Percentiles rank a stretch among this genome's conserved stretches.
These are phyloP conservation scores for Aelia acuminata DNA, from an alignment of 2,888 invertebrate species.

Conservation along the genomic window DNA sequence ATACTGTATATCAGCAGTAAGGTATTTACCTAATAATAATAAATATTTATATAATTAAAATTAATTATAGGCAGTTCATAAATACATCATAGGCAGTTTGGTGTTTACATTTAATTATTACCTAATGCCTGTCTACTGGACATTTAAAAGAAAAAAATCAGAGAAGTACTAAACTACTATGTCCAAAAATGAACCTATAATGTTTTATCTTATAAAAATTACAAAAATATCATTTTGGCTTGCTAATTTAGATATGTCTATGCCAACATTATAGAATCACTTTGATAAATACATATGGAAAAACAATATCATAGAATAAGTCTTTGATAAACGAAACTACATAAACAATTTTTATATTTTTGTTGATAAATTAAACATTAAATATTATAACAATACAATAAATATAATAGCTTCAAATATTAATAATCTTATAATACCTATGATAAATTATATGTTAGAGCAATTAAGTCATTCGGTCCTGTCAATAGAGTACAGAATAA, in stretches of 20 bases:
- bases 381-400: too few species aligned
- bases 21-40: not conserved
- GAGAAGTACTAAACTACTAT: not conserved
- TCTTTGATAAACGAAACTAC: not conserved
- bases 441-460: too few species aligned
- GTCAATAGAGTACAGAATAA: too few species aligned
- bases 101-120: not conserved
- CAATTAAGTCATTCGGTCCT: too few species aligned
- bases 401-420: not conserved
- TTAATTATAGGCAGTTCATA: not conserved
- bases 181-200: not conserved
- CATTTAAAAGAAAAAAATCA: not conserved
- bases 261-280: too few species aligned
- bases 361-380: not conserved
- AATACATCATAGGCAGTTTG: not conserved
- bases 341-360: not conserved
- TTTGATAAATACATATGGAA: not conserved
- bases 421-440: not conserved
- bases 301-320: not conserved
- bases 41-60: not conserved
- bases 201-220: not conserved
- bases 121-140: not conserved
- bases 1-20: too few species aligned
- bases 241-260: not conserved
- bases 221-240: conserved; percentile 27